These are phyloP conservation scores for Xanthia icteritia DNA, from an alignment of 2,888 invertebrate genomes.

Conservation along the genomic window DNA sequence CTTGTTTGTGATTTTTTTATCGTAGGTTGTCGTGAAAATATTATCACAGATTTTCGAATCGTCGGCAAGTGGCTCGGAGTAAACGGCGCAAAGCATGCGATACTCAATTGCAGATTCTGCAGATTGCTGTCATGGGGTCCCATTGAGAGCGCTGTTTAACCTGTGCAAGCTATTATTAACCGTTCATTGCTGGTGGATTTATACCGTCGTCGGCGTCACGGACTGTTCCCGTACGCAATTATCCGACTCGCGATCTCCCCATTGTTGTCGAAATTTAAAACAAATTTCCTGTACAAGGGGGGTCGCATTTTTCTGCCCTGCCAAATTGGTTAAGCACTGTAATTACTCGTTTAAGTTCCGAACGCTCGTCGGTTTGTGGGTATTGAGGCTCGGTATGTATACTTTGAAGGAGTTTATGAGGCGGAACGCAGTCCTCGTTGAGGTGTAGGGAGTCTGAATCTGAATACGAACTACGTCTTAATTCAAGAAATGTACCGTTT, in stretches of 20 bases:
- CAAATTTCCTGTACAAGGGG: constrained; percentile 89
- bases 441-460: constrained; percentile 66
- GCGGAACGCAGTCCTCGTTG: constrained; percentile 74
- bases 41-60: constrained; percentile 60
- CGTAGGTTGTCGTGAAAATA: constrained; percentile 53
- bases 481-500: constrained; percentile 52
- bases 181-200: constrained; percentile 86
- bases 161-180: constrained; percentile 86
- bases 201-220: constrained; percentile 84
- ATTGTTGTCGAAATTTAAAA: constrained; percentile 91
- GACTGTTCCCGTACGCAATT: constrained; percentile 86
- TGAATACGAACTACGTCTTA: constrained; percentile 68
- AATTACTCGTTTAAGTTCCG: constrained; percentile 87
- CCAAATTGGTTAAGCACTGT: constrained; percentile 90
- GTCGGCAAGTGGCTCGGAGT: constrained; percentile 64
- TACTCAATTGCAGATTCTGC: constrained; percentile 82
- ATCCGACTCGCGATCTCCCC: constrained; percentile 87
- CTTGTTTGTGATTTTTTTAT: constrained; percentile 69
- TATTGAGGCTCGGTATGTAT: constrained; percentile 73
- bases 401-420: constrained; percentile 81
- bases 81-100: constrained; percentile 80
- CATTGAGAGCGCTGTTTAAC: constrained; percentile 82
- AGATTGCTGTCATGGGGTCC: constrained; percentile 81
- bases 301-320: constrained; percentile 89
- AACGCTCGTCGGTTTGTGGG: constrained; percentile 80